A percentile compares a stretch with the other conserved stretches of the same genome.
Conservation (phyloP, 2,113 vertebrate genomes). For the Cyphomyrus plagiostoma region DNA sequence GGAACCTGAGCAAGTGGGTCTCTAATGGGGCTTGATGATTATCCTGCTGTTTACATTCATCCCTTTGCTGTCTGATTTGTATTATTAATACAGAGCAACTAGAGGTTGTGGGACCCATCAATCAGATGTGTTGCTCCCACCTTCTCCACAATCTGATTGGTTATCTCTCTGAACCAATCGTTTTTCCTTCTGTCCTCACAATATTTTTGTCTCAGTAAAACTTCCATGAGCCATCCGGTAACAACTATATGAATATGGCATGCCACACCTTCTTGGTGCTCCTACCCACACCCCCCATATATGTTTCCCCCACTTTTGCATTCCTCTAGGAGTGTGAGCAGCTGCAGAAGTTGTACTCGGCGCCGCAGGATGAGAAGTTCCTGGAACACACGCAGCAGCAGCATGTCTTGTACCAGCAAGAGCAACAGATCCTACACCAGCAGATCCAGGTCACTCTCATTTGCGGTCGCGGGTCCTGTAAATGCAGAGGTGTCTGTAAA, state of each 20-base stretch:
- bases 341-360: constrained; percentile 94
- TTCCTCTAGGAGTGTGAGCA: constrained; percentile 88
- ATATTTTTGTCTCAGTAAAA: too few relatives aligned
- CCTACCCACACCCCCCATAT: background rate
- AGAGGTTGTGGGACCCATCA: too few relatives aligned
- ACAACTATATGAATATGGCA: background rate
- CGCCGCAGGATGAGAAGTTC: constrained; percentile 78
- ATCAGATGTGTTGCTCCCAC: too few relatives aligned
- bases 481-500: background rate
- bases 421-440: constrained; percentile 87
- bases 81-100: background rate
- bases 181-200: too few relatives aligned
- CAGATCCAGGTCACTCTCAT: constrained; percentile 75
- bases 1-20: background rate
- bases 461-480: background rate
- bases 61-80: background rate
- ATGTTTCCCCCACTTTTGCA: background rate
- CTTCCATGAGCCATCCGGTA: background rate
- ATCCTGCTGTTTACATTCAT: background rate
- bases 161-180: too few relatives aligned
- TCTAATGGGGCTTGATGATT: background rate
- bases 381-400: constrained; percentile 97
- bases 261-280: background rate
- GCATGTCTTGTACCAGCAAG: constrained; percentile 95
- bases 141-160: too few relatives aligned